Evolutionary conservation across 2,797 vertebrate species (phyloP), one percentile per base, ranked within the genome.

Genomic region (Atherinosoma microstoma): DNA sequence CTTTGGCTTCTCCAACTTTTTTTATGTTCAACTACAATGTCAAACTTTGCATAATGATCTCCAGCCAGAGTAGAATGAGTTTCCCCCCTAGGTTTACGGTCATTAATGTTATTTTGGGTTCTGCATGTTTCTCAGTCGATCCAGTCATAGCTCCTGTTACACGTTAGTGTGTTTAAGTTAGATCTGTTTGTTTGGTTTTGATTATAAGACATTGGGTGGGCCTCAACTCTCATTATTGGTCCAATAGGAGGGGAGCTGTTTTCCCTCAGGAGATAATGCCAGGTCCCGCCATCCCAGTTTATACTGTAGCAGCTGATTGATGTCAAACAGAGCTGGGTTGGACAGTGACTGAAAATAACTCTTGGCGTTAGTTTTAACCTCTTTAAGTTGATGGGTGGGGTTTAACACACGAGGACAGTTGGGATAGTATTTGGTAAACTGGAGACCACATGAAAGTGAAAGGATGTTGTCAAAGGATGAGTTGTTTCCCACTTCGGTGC

Each of bases 181-280:
- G 65, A 65, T 16, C 53, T 67, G 66, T 82, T 84, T 78, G 75
- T 80, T 82, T 85, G 69, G 75, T 62, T 85, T 81, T 87, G 82
- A 80, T 90, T 78, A 77, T 62, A 62, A 56, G 61, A 70, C 3
- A 12, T 10, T 10, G 16, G 58, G 62, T 24, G 57, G 62, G 71
- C 64, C 78, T 67, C 9, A 45, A 42, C 9, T 24, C 66, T 54
- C 64, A n/a, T 70, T 77, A 58, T n/a, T 75, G 70, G 69, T 27
- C 54, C 5, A 71, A 73, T 70, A 57, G 47, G 35, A 67, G 54
- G 32, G 56, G 29, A 65, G 36, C 82, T 82, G 84, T 73, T 78
- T 83, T 69, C 75, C 53, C 63, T 84, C 76, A 76, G 74, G 64
- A 83, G 80, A 86, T 79, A 79, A 81, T 61, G 60, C 70, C 79